Conservation (phyloP, 1,140 invertebrate species). For the Diorhabda carinulata region DNA sequence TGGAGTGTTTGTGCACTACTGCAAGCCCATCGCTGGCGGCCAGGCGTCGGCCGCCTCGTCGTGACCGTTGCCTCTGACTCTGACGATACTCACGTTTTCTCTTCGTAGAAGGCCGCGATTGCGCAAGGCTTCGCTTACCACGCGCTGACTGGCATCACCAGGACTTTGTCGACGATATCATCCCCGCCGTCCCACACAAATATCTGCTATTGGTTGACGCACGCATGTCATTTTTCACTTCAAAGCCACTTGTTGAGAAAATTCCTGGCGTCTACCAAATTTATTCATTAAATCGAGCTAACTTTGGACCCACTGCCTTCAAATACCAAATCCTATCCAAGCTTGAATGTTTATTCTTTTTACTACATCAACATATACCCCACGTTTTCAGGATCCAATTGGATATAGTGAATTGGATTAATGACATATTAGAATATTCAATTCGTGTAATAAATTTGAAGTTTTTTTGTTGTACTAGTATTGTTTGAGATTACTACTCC, state of each 20-base stretch:
- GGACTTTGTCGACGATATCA: constrained; percentile 33
- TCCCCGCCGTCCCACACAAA: constrained; percentile 36
- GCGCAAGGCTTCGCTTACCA: constrained; percentile 34
- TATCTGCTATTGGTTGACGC: constrained; percentile 31
- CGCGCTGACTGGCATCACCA: constrained; percentile 36
- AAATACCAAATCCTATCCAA: not conserved
- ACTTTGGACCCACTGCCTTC: constrained; percentile 11
- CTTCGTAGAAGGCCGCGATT: constrained; percentile 31
- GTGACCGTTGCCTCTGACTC: constrained; percentile 43
- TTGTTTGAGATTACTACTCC: no score
- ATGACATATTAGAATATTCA: no score
- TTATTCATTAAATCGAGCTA: constrained; percentile 8
- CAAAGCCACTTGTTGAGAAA: constrained; percentile 31
- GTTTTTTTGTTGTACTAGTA: no score
- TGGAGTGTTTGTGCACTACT: constrained; percentile 35
- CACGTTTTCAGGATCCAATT: no score
- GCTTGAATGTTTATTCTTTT: no score
- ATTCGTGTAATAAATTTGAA: no score
- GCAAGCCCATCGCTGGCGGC: constrained; percentile 38
- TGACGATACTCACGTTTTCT: constrained; percentile 28
- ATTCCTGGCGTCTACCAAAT: constrained; percentile 9
- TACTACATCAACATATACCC: no score
- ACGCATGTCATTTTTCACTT: constrained; percentile 36
- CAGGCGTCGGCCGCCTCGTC: constrained; percentile 43
- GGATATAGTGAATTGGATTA: no score